Percentiles rank a stretch among this genome's conserved stretches.
Conservation (phyloP, 2,113 vertebrate genomes). For the Entomyzon cyanotis region DNA sequence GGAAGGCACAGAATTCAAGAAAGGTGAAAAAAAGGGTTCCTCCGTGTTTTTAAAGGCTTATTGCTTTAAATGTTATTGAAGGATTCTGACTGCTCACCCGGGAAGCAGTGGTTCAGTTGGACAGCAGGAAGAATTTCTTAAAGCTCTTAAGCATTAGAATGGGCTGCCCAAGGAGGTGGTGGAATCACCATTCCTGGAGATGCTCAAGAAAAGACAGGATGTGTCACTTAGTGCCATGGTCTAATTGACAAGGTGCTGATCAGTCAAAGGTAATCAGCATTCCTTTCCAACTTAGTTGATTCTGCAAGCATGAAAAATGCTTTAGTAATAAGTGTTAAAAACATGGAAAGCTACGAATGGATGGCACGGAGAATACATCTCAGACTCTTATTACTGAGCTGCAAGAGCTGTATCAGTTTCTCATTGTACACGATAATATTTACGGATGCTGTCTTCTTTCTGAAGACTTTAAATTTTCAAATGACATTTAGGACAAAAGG, state of each 20-base stretch:
- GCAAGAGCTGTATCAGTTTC: not conserved
- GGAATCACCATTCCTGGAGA: not conserved
- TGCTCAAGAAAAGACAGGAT: not conserved
- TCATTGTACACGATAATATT: not conserved
- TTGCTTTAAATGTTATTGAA: not conserved
- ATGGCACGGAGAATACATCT: not conserved
- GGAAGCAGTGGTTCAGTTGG: not conserved
- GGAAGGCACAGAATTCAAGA: not conserved
- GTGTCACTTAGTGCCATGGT: not conserved
- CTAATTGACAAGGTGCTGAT: not conserved
- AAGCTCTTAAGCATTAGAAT: not conserved
- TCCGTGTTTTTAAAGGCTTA: not conserved
- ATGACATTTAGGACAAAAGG: not conserved
- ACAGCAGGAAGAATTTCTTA: not conserved
- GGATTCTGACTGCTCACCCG: not conserved
- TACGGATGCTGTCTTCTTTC: not conserved
- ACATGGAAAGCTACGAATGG: not conserved
- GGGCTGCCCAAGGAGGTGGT: not conserved
- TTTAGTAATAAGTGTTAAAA: not conserved
- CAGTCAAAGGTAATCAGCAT: not conserved
- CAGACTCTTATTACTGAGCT: not conserved
- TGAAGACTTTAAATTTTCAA: not conserved
- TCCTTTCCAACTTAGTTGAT: not conserved
- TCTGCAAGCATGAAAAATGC: not conserved
- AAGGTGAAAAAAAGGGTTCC: rapidly evolving